Evolutionary conservation across 2,113 vertebrate species (phyloP).

Genomic region (Pelvicachromis taeniatus): DNA sequence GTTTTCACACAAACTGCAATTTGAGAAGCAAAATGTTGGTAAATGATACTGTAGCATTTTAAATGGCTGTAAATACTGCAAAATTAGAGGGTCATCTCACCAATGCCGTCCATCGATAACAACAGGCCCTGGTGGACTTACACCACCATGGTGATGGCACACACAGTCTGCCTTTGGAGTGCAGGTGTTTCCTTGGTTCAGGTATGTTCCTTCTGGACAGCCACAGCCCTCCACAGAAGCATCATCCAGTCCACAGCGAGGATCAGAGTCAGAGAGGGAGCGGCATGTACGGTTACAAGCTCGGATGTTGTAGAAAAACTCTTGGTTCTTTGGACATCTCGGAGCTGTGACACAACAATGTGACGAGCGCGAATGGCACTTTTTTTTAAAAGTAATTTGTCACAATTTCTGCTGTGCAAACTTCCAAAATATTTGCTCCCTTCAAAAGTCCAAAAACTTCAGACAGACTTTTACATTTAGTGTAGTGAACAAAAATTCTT

Average conservation of each 20-base stretch:
- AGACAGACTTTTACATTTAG: not conserved
- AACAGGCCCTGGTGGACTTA: slow-evolving; percentile 20
- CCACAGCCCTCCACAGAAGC: slow-evolving; percentile 68
- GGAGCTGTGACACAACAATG: slow-evolving; percentile 33
- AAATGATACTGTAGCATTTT: not conserved
- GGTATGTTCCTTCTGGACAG: slow-evolving; percentile 57
- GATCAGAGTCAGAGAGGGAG: slow-evolving; percentile 53
- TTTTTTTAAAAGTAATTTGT: not conserved
- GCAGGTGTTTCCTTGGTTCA: slow-evolving; percentile 37
- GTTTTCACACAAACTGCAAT: slow-evolving; percentile 61
- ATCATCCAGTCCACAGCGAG: slow-evolving; percentile 37
- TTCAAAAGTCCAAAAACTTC: not conserved
- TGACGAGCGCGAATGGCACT: not conserved
- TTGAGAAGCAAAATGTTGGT: not conserved
- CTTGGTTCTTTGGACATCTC: slow-evolving; percentile 52
- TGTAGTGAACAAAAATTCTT: not conserved
- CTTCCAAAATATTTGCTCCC: not conserved
- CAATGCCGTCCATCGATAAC: slow-evolving; percentile 55
- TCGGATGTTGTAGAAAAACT: slow-evolving; percentile 54
- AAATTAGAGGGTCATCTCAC: slow-evolving; percentile 29
- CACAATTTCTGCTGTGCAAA: not conserved
- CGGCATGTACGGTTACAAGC: slow-evolving; percentile 67
- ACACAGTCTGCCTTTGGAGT: slow-evolving; percentile 43
- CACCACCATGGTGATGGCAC: slow-evolving; percentile 35
- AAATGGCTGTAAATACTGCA: not conserved